Base-by-base conservation (phyloP, 2,797 vertebrate species). In the Acipenser transmontanus region DNA sequence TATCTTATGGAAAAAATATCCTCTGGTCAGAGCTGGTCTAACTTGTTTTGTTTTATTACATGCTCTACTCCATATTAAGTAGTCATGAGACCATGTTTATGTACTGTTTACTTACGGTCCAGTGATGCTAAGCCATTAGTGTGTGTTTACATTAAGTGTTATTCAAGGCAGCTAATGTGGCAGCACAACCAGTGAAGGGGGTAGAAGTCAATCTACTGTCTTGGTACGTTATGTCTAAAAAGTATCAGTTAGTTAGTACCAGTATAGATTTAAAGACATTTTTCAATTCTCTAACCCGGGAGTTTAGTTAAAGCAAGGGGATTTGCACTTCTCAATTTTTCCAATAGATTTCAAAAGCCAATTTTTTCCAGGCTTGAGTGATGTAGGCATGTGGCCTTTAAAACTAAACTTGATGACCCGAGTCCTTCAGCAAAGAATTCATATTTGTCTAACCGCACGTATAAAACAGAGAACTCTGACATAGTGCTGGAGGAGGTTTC, bases 331-430 rank as follows among this genome's bases (percentile, higher is more conserved):
- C 60, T 61, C 60, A 34, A 61, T 20, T 61, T 13, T 61, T 61
- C 17, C 47, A 47, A 8, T 61, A 20, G 12, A 20, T 61, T 61
- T 61, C 17, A 69, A 79, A 79, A 79, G 82, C 80, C 84, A 87
- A 87, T 88, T 84, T 85, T 85, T 87, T 85, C 80, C 81, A 82
- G 86, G 84, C 85, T 86, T 81, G 84, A 84, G 79, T 86, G 84
- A 87, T 74, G 75, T 72, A 50, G 77, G 81, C 82, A 68, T 68
- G 62, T 68, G 61, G 61, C 67, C 67, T 68, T 68, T 68, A 49
- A 62, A 68, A 68, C 48, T 62, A 64, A 68, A 68, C 67, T 59
- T 64, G 61, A 54, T 68, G 67, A 64, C 67, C 67, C 49, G 62
- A 68, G 63, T 68, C 62, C 62, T 68, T 56, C 67, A 63, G 67